phyloP scores from a whole-genome alignment of 1,140 invertebrate genomes.

The Cyclina sinensis region DNA sequence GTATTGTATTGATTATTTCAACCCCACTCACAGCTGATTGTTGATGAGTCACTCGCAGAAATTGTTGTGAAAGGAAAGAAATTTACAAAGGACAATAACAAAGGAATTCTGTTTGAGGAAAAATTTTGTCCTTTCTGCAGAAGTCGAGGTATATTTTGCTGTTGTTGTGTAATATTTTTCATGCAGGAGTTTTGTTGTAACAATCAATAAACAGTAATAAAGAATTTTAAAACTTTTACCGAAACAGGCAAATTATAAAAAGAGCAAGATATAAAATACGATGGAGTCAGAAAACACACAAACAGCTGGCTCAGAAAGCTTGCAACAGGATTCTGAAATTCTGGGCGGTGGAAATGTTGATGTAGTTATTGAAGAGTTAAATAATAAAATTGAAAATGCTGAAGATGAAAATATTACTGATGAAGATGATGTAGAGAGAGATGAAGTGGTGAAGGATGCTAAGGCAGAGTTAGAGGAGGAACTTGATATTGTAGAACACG shows the following conservation, averaged over 20 bases:
- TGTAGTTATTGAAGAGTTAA: background rate
- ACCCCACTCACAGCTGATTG: background rate
- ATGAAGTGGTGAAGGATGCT: background rate
- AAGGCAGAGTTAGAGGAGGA: background rate
- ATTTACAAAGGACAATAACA: background rate
- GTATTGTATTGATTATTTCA: conserved; percentile 17
- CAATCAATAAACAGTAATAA: no score
- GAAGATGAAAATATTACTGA: background rate
- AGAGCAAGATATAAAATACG: no score
- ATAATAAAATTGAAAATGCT: background rate
- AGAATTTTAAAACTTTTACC: background rate
- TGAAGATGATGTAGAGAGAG: background rate
- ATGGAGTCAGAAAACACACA: conserved; percentile 11
- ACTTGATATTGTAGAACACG: background rate
- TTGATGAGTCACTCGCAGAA: conserved; percentile 16
- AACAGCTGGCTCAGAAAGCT: background rate
- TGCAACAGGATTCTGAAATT: background rate
- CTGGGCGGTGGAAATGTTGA: background rate
- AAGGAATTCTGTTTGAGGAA: background rate
- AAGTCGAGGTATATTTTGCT: background rate
- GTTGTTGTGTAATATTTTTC: background rate
- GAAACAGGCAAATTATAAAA: background rate
- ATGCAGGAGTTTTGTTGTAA: background rate
- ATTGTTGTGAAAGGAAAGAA: background rate
- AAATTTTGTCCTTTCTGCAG: background rate